Evolutionary conservation across 2,888 invertebrate genomes (phyloP), one percentile per base, ranked within the genome.

Genomic region (Mylabris sibirica): DNA sequence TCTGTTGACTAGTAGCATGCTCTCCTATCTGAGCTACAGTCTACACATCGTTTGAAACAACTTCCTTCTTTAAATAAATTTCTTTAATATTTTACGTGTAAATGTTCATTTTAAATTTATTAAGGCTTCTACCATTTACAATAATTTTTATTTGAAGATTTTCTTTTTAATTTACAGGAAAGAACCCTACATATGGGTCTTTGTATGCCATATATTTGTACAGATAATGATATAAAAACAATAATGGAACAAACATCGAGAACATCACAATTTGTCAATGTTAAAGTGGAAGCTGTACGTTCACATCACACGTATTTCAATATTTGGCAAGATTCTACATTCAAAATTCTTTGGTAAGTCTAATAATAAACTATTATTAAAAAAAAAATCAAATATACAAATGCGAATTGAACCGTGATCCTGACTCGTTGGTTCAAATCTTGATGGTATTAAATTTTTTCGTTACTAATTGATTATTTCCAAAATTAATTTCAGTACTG

Each of bases 111-210:
- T n/a, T n/a, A n/a, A n/a, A n/a, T n/a, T n/a, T n/a, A n/a, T n/a
- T n/a, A n/a, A n/a, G n/a, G n/a, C n/a, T n/a, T n/a, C n/a, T n/a
- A n/a, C n/a, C n/a, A 64, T 59, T 24, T 12, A n/a, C n/a, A 1
- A 59, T 61, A 61, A 65, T 30, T 64, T 59, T 24, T 8, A 14
- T 57, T 65, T 70, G n/a, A n/a, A n/a, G n/a, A 59, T 70, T 26
- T 30, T 63, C 57, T 65, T 53, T 62, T 49, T 1, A 65, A 66
- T 44, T 84, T 83, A 30, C 83, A 94, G 93, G 88, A 89, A 44
- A 90, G 92, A 79, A 88, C 90, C 3, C 85, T 95, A 60, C 91
- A 93, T 78, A 86, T 94, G 5, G 95, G 95, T 0, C 84, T 93
- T 14, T 95, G 95, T 80, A 85, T 95, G 65, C 95, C 95, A 14